phyloP scores from a whole-genome alignment of 92 coral and sea anemone species.

The Phymanthus crucifer region DNA sequence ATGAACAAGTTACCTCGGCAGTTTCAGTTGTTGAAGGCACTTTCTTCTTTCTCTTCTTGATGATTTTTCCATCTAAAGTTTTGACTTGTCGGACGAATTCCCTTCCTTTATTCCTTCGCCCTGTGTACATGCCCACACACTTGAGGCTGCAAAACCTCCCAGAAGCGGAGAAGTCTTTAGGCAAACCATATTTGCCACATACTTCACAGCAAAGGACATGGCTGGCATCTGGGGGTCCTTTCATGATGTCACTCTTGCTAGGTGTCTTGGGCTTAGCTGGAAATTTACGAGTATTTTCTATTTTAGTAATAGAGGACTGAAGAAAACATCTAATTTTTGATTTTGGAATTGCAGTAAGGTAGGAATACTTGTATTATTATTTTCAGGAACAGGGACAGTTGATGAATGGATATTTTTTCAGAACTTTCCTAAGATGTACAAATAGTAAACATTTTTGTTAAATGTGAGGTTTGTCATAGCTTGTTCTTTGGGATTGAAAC shows the following conservation, averaged over 20 bases:
- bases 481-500: background rate
- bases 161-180: slow-evolving; percentile 78
- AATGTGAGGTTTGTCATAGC: no score
- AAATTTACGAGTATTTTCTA: background rate
- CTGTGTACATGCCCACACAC: slow-evolving; percentile 85
- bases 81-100: slow-evolving; percentile 64
- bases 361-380: no score
- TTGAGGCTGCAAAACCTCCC: slow-evolving; percentile 82
- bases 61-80: slow-evolving; percentile 75
- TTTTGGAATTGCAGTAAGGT: no score
- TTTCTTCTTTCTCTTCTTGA: slow-evolving; percentile 74
- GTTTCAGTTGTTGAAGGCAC: slow-evolving; percentile 16
- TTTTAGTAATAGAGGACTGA: background rate
- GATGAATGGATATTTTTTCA: no score
- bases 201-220: slow-evolving; percentile 79
- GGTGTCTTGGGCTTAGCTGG: background rate
- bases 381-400: no score
- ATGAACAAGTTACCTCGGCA: slow-evolving; percentile 5
- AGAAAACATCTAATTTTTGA: no score
- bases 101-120: slow-evolving; percentile 76
- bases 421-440: no score
- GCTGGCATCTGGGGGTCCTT: slow-evolving; percentile 31
- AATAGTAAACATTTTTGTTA: no score
- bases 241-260: slow-evolving; percentile 19
- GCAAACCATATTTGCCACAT: slow-evolving; percentile 83